Evolutionary conservation across 1,140 invertebrate genomes (phyloP), one percentile per base, ranked within the genome.

Genomic region (Ridgeia piscesae): DNA sequence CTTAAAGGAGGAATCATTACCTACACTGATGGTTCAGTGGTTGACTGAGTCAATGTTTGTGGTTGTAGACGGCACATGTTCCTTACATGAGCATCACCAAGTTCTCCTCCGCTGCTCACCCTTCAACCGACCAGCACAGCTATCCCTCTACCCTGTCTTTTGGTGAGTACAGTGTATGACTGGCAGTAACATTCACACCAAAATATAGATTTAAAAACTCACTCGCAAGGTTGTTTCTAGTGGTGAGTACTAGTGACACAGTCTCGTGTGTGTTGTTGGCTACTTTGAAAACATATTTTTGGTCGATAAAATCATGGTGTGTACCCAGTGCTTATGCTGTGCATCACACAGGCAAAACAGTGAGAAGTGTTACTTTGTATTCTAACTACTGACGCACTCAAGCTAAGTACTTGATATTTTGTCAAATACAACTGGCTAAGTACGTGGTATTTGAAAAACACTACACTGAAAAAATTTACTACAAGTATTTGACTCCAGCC

Each of bases 81-180:
- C 42, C 42, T 48, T 42, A 91, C 33, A 48, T 42, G n/a, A 91
- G 50, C 35, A 58, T 92, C 88, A 33, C 48, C 17, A 77, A 50
- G 35, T 92, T 92, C 35, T 35, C 34, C 14, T 92, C 92, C 17
- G 17, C 90, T 33, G 93, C 94, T 6, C 93, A 93, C 9, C 93
- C 95, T 35, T 93, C 94, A 33, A 94, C 95, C 34, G 96, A 96
- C 89, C 97, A 98, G 94, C 97, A 98, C 94, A 98, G 97, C 94
- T 98, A 97, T 95, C 98, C 98, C 0, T 97, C 98, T 92, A 97
- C 98, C 0, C 94, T 98, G 50, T 97, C 97, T 9, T 98, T 98
- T 95, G 97, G 97, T 98, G 96, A 97, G 96, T 96, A 88, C 42
- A 48, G 11, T 35, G 21, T 90, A 35, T 0, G 21, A 34, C 27